Evolutionary conservation across 2,888 invertebrate species (phyloP).

Genomic region (Fabriciana adippe): DNA sequence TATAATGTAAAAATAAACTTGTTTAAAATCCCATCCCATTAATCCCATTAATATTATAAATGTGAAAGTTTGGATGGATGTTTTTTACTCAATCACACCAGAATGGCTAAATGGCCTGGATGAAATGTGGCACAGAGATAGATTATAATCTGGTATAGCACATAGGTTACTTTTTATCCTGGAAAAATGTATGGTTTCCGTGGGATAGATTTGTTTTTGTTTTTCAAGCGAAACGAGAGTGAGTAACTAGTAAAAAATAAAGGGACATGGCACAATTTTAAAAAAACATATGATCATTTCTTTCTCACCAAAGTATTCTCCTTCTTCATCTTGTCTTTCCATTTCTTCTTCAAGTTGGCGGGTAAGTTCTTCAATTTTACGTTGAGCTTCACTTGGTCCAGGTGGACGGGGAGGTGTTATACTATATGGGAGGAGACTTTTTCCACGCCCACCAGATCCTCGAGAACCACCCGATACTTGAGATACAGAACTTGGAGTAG

Average conservation of each 20-base stretch:
- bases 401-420: conserved; percentile 93
- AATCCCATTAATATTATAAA: no score
- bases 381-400: conserved; percentile 95
- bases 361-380: conserved; percentile 96
- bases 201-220: no score
- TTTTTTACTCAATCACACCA: no score
- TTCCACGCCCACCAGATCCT: conserved; percentile 79
- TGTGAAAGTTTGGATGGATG: no score
- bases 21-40: background rate
- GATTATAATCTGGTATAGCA: no score
- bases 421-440: conserved; percentile 92
- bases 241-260: background rate
- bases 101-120: no score
- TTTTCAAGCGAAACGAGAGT: no score
- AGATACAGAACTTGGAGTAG: conserved; percentile 84
- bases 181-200: no score
- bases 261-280: background rate
- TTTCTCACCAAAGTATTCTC: conserved; percentile 94
- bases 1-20: background rate
- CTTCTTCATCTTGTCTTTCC: conserved; percentile 96
- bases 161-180: no score
- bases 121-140: no score
- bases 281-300: background rate
- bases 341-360: conserved; percentile 96
- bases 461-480: conserved; percentile 83